Base-by-base conservation (phyloP, 2,113 vertebrate genomes). In the Melanerpes aurifrons region DNA sequence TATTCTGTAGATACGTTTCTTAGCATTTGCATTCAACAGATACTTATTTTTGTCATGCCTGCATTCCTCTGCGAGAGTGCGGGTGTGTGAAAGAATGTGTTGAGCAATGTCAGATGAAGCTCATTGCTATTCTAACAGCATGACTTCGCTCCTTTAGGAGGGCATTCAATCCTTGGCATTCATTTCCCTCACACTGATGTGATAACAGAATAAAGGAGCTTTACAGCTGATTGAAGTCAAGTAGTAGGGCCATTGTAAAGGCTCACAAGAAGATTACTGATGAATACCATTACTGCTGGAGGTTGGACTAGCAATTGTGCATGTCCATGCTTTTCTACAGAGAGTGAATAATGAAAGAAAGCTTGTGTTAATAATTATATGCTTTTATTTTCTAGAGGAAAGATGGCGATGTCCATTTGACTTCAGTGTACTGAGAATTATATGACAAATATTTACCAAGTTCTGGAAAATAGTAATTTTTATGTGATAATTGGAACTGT, bases 141-240 rank as follows among this genome's bases (percentile, higher is more conserved):
- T 24, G 79, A 63, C 93, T 89, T 35, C 0, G 2, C 95, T 97
- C 93, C 92, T 90, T 96, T 71, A 76, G 91, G 91, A 94, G 95
- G 90, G 83, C 94, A 45, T 94, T 93, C 94, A 96, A 96, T 95
- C 88, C 92, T 96, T 97, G 95, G 88, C 94, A 89, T 96, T 96
- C 93, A 77, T 96, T 97, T 97, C 95, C 83, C 93, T 82, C 67
- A 64, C 73, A 56, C 75, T 92, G 96, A 96, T 96, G 96, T 93
- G 96, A 96, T 97, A 96, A 97, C 91, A 93, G 96, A 97, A 97
- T 96, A 95, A 97, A 96, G 91, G 86, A 72, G 78, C 96, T 95
- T 93, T 94, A 95, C 94, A 96, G 93, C 97, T 97, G 97, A 97
- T 96, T 97, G 96, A 96, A 96, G 96, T 97, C 95, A 95, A 96